Evolutionary conservation across 2,888 invertebrate species (phyloP).

Genomic region (Slavum lentiscoides): DNA sequence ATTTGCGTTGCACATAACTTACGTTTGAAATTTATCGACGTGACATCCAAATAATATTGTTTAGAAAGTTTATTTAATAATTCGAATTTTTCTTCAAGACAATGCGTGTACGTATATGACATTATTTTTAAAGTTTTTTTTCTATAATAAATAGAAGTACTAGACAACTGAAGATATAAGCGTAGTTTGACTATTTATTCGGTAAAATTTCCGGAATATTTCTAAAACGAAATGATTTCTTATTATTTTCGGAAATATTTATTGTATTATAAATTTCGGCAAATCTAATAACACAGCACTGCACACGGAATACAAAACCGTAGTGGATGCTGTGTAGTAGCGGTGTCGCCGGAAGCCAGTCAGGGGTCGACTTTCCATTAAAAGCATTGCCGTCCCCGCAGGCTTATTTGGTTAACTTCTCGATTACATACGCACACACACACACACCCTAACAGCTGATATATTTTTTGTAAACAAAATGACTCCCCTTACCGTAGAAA

Average conservation of each 20-base stretch:
- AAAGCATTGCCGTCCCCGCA: slow-evolving; percentile 23
- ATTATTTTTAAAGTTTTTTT: too few relatives aligned
- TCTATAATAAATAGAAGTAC: too few relatives aligned
- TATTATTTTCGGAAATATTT: background rate
- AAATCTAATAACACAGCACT: slow-evolving; percentile 11
- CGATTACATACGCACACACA: slow-evolving; percentile 34
- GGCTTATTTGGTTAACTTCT: slow-evolving; percentile 40
- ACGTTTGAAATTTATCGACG: too few relatives aligned
- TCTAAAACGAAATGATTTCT: background rate
- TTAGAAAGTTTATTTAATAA: too few relatives aligned
- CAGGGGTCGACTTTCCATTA: slow-evolving; percentile 31
- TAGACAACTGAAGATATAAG: too few relatives aligned
- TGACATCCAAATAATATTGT: too few relatives aligned
- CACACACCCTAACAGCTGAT: slow-evolving; percentile 9
- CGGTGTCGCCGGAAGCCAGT: slow-evolving; percentile 2
- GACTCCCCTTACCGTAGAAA: background rate
- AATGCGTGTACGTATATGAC: too few relatives aligned
- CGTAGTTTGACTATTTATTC: background rate
- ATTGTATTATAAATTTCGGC: background rate
- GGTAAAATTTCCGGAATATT: background rate
- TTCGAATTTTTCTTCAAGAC: too few relatives aligned
- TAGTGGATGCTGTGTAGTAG: background rate
- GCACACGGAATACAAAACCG: slow-evolving; percentile 1
- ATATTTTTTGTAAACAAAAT: slow-evolving; percentile 28
- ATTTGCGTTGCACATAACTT: too few relatives aligned